A percentile compares a stretch with the other conserved stretches of the same genome.
Conservation (phyloP, 2,888 invertebrate species). For the Machimus atricapillus region DNA sequence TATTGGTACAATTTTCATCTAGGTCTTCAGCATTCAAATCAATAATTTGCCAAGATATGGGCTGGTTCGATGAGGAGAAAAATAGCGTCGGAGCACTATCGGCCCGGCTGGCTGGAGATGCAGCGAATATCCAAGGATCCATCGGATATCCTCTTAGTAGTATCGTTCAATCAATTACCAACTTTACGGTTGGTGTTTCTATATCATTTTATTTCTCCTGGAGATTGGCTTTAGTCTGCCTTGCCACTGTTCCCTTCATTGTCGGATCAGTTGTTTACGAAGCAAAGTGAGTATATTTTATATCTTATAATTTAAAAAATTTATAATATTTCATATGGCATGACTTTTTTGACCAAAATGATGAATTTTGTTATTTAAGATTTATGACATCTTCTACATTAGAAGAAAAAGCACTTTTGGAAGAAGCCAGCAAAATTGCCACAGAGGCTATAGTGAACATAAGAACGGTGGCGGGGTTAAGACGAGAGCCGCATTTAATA, state of each 20-base stretch:
- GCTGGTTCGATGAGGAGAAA: conserved; percentile 73
- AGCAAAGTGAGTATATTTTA: conserved; percentile 57
- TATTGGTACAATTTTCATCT: background rate
- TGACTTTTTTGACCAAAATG: too few species aligned
- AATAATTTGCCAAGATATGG: conserved; percentile 76
- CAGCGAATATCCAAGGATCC: conserved; percentile 75
- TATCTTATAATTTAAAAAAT: too few species aligned
- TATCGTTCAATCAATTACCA: conserved; percentile 72
- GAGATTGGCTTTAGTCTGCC: conserved; percentile 74
- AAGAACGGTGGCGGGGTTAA: conserved; percentile 71
- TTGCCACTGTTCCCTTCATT: conserved; percentile 72
- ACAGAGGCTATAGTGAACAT: conserved; percentile 78
- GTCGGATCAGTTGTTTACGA: conserved; percentile 72
- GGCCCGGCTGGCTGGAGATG: conserved; percentile 73
- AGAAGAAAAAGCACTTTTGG: conserved; percentile 69
- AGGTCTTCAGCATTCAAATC: conserved; percentile 66
- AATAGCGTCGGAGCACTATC: conserved; percentile 76
- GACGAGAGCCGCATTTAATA: conserved; percentile 68
- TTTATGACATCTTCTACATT: conserved; percentile 68
- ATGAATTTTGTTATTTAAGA: conserved; percentile 47
- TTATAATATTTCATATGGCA: background rate
- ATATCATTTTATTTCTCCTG: conserved; percentile 72
- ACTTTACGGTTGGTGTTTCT: conserved; percentile 69
- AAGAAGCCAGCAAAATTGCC: conserved; percentile 74
- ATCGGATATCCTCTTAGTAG: conserved; percentile 74